These are phyloP conservation scores for Chrysomallon squamiferum DNA, from an alignment of 1,140 invertebrate species.

Conservation along the genomic window DNA sequence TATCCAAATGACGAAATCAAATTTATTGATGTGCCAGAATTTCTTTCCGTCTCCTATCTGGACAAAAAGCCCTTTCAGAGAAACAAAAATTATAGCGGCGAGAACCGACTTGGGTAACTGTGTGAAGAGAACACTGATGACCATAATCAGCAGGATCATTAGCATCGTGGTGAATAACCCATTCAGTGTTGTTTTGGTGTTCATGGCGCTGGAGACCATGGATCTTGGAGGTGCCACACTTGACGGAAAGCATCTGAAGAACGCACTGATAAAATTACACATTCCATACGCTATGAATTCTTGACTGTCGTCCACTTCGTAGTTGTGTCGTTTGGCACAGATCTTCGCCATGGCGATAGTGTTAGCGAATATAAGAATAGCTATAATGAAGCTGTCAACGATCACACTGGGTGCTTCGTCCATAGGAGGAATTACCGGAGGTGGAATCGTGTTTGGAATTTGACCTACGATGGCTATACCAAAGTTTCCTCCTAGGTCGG, in stretches of 20 bases:
- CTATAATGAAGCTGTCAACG: slow-evolving; percentile 59
- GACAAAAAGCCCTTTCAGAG: slow-evolving; percentile 54
- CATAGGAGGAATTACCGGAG: slow-evolving; percentile 43
- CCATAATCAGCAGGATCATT: slow-evolving; percentile 64
- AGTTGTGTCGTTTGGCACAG: slow-evolving; percentile 64
- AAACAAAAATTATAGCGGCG: slow-evolving; percentile 56
- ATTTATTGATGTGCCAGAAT: slow-evolving; percentile 57
- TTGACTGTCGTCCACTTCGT: slow-evolving; percentile 64
- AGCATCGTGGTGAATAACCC: slow-evolving; percentile 63
- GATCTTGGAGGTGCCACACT: slow-evolving; percentile 85
- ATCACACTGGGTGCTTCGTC: slow-evolving; percentile 37
- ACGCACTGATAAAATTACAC: slow-evolving; percentile 63
- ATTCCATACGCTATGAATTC: slow-evolving; percentile 68
- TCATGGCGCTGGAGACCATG: slow-evolving; percentile 66
- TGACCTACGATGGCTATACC: slow-evolving; percentile 61
- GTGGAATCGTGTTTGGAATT: slow-evolving; percentile 63
- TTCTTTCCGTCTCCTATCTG: slow-evolving; percentile 52
- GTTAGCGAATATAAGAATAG: slow-evolving; percentile 63
- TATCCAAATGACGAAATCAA: slow-evolving; percentile 60
- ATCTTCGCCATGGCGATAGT: slow-evolving; percentile 66
- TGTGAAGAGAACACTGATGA: slow-evolving; percentile 61
- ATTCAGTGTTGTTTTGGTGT: slow-evolving; percentile 46
- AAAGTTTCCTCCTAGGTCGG: slow-evolving; percentile 55
- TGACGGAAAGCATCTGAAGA: slow-evolving; percentile 67
- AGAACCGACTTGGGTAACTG: slow-evolving; percentile 62